Evolutionary conservation across 2,888 invertebrate species (phyloP), one percentile per base, ranked within the genome.

Genomic region (Pediacus dermestoides): DNA sequence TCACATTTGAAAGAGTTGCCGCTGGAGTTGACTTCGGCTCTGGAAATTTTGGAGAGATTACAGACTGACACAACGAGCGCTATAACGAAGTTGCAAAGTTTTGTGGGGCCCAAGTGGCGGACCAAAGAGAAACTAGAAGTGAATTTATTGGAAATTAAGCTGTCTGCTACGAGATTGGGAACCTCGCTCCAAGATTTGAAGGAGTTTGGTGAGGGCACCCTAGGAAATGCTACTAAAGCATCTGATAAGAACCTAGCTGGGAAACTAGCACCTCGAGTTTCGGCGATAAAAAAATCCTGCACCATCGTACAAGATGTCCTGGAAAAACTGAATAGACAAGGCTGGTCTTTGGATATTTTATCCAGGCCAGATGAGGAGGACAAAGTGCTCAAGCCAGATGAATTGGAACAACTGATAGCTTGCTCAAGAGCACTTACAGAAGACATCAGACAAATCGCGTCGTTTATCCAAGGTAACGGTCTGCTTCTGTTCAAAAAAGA

Each of bases 381-480:
- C 72, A 44, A 70, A 66, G 42, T 75, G 53, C 74, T 73, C 28
- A 80, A 78, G 44, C 84, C 85, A 10, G 92, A 93, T 67, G 86
- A 88, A 21, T 72, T 95, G 23, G 93, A 93, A 68, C 89, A 90
- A 66, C 75, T 96, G 42, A 84, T 93, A 46, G 85, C 87, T 6
- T 88, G 90, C 60, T 85, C 92, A 9, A 78, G 88, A 61, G 87
- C 88, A 4, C 77, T 95, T 15, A 88, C 87, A 1, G 88, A 89
- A 66, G 92, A 94, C 70, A 89, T 93, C 22, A 76, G 90, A 49
- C 87, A 89, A 65, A 85, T 90, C 9, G 85, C 91, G 10, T 90
- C 91, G 8, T 89, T 93, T 62, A 91, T 94, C 57, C 91, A 88
- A 71, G 88, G 87, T 42, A 88, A 88, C 65, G 85, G 85, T 25